Base-by-base conservation (phyloP, 2,113 vertebrate species). In the Tichodroma muraria region DNA sequence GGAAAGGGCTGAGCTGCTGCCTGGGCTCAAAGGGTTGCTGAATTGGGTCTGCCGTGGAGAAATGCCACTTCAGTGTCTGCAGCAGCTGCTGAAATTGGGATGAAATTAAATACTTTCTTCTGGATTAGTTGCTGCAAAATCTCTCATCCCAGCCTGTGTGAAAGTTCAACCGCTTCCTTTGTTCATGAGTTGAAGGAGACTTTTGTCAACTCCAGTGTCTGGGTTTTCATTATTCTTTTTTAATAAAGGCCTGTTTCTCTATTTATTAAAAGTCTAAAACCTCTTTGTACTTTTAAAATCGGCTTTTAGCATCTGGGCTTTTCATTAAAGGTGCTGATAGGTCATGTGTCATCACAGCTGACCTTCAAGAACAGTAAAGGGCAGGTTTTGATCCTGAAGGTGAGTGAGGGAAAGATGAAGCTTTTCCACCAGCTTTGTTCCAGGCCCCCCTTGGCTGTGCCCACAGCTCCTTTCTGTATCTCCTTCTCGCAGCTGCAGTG, bases 241-340 rank as follows among this genome's bases (percentile, higher is more conserved):
- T 37, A 83, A 88, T 63, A 77, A 81, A 49, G 33, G 25, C 35
- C 69, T 94, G 42, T 71, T 88, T 90, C 69, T 88, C 42, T 81
- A 4, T 59, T 93, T 93, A 71, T 86, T 83, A 38, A 65, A 82
- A 90, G 60, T 94, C 96, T 90, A 49, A 95, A 95, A 80, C 64
- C 60, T 85, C 95, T 96, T 95, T 96, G 95, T 91, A 57, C 16
- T 95, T 56, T 89, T 80, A 80, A 82, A 85, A 64, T 47, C 35
- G 15, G 81, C 76, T 91, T 78, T 90, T 71, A 88, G 85, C 94
- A 96, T 95, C 90, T 96, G 94, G 60, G 69, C 53, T 86, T 79
- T 88, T 97, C 91, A 97, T 97, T 96, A 97, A 68, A 95, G 94
- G 91, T 95, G 96, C 72, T 97, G 96, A 97, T 94, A 75, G 90